phyloP scores from a whole-genome alignment of 2,113 vertebrate genomes.

The Bombycilla garrulus region DNA sequence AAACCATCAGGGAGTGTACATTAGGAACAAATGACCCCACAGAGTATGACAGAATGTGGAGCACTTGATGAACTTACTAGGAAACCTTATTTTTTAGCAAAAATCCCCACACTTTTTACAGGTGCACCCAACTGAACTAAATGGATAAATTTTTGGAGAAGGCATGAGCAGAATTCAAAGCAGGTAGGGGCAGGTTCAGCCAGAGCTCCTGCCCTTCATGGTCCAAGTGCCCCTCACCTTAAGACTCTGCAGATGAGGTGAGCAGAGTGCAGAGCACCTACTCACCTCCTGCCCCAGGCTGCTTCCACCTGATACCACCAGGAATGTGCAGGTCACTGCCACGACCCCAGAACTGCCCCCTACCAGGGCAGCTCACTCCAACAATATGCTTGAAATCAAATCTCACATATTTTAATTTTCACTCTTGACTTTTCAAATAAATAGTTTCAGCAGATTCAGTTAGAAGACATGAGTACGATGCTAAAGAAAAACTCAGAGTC shows the following conservation, averaged over 20 bases:
- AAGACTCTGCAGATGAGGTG: neutral
- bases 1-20: neutral
- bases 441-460: neutral
- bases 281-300: fast-evolving
- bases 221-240: neutral
- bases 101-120: fast-evolving
- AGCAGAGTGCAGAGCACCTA: neutral
- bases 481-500: constrained; percentile 74
- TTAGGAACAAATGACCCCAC: neutral
- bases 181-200: neutral
- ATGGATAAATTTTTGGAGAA: neutral
- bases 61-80: neutral
- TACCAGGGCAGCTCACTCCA: neutral
- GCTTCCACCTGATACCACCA: neutral
- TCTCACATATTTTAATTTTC: neutral
- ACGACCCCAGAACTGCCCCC: fast-evolving
- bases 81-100: neutral
- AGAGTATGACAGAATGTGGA: fast-evolving
- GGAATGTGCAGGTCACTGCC: fast-evolving
- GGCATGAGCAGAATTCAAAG: neutral
- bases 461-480: neutral
- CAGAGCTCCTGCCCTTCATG: neutral
- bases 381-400: neutral
- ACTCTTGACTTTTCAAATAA: neutral
- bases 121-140: neutral